Base-by-base conservation (phyloP, 2,797 vertebrate species). In the Pristis pectinata region DNA sequence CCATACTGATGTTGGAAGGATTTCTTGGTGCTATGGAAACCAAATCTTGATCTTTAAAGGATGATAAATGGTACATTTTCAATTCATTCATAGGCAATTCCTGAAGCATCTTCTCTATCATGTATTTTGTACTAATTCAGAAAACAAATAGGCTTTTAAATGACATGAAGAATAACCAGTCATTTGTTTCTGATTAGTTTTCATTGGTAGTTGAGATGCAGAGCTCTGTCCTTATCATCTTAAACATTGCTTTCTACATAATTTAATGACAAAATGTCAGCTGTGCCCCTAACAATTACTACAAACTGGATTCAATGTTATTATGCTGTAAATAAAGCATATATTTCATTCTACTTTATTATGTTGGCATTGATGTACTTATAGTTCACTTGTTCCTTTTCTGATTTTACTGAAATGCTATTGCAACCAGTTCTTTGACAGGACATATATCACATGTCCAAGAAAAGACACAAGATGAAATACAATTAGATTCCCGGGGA, bases 381-480 rank as follows among this genome's bases (percentile, higher is more conserved):
- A 97, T 96, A 96, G 95, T 96, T 96, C 30, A 37, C 37, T 93
- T 30, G 91, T 96, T 96, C 95, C 97, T 97, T 97, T 97, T 96
- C 95, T 95, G 97, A 95, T 93, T 93, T 49, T 93, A 49, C 91
- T 72, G 76, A 95, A 96, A 95, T 97, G 95, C 96, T 96, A 97
- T 97, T 96, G 96, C 95, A 97, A 97, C 97, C 96, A 85, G 94
- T 95, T 95, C 96, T 92, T 95, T 96, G 95, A 96, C 95, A 96
- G 97, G 96, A 95, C 95, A 95, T 41, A 96, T 95, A 95, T 97
- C 96, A 97, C 96, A 70, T 5, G 17, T 19, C 67, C 15, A 77
- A 77, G 34, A 37, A 34, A 97, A 95, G 97, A 95, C 95, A 96
- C 95, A 96, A 72, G 30, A 49, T 49, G 72, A 72, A 19, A 19